These are phyloP conservation scores for Karalla daura DNA, from an alignment of 2,797 vertebrate genomes.

Conservation along the genomic window DNA sequence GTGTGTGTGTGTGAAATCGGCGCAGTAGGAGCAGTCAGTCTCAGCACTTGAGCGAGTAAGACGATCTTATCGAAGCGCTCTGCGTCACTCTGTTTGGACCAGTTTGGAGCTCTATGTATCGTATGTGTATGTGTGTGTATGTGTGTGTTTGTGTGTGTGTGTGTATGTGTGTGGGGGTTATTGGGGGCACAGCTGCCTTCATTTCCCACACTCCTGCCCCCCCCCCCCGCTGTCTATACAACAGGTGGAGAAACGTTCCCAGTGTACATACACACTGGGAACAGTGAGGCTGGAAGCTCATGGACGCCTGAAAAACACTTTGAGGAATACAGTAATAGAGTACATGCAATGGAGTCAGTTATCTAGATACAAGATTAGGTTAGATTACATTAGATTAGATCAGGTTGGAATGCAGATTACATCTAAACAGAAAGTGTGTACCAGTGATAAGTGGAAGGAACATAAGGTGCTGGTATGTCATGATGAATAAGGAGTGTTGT, in stretches of 20 bases:
- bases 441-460: too few relatives aligned
- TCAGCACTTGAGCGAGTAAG: constrained; percentile 45
- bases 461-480: too few relatives aligned
- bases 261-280: constrained; percentile 18
- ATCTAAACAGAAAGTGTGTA: too few relatives aligned
- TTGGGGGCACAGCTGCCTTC: constrained; percentile 75
- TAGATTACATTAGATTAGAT: too few relatives aligned
- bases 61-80: constrained; percentile 39
- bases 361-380: too few relatives aligned
- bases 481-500: too few relatives aligned
- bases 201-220: constrained; percentile 53
- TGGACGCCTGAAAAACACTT: too few relatives aligned
- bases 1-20: constrained; percentile 28
- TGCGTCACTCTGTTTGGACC: constrained; percentile 33
- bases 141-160: constrained; percentile 6
- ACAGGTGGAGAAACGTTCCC: constrained; percentile 75
- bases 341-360: too few relatives aligned
- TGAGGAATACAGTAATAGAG: too few relatives aligned
- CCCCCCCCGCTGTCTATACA: too few relatives aligned
- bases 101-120: constrained; percentile 34
- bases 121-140: constrained; percentile 1
- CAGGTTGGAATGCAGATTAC: too few relatives aligned
- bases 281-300: constrained; percentile 24
- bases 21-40: constrained; percentile 29
- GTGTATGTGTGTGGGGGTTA: constrained; percentile 28